These are phyloP conservation scores for Choloepus didactylus DNA, from an alignment of 2,797 vertebrate genomes.

Conservation along the genomic window DNA sequence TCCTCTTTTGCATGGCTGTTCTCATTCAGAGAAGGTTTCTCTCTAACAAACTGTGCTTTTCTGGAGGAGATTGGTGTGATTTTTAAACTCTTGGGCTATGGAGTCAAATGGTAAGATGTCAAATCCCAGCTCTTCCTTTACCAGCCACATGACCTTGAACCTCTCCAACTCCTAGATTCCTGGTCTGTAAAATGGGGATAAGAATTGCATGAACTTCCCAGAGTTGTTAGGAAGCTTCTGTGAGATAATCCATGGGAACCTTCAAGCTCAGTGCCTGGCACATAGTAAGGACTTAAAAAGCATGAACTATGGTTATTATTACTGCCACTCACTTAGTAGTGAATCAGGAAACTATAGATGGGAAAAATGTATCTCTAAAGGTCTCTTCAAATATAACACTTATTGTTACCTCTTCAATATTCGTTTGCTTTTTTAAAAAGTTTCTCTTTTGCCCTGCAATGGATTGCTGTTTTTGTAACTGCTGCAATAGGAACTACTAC, in stretches of 20 bases:
- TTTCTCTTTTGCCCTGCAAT: not conserved
- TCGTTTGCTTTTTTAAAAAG: not conserved
- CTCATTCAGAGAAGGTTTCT: not conserved
- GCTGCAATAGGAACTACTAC: not conserved
- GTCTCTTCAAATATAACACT: not conserved
- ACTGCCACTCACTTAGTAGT: not conserved
- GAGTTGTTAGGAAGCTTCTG: not conserved
- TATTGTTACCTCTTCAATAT: not conserved
- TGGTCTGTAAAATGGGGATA: not conserved
- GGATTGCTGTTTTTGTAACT: not conserved
- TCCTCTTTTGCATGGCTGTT: no score
- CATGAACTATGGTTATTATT: fast-evolving
- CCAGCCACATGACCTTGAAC: not conserved
- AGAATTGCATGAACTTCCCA: not conserved
- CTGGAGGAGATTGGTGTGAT: not conserved
- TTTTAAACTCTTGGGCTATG: not conserved
- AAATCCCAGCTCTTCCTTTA: not conserved
- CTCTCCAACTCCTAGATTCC: not conserved
- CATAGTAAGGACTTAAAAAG: not conserved
- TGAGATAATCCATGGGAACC: not conserved
- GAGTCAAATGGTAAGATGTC: slow-evolving; percentile 3
- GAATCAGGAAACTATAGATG: not conserved
- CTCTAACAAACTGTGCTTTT: not conserved
- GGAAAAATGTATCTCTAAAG: not conserved
- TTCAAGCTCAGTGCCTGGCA: not conserved